These are phyloP conservation scores for Antennarius maculatus DNA, from an alignment of 2,797 vertebrate species.

Conservation along the genomic window DNA sequence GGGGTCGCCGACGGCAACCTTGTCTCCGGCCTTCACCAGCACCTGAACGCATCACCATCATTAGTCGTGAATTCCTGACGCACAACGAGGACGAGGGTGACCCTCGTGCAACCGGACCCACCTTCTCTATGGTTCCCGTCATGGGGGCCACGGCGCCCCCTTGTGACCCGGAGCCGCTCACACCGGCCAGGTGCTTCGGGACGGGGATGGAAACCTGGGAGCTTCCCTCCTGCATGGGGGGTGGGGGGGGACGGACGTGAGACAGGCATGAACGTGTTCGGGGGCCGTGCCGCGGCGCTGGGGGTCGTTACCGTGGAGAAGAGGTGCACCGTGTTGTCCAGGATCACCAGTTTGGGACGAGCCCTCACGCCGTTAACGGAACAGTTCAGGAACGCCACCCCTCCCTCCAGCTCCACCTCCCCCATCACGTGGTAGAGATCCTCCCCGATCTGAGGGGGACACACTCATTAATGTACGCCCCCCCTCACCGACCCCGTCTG, in stretches of 20 bases:
- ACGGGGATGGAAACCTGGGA: constrained; percentile 85
- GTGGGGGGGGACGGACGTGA: not conserved
- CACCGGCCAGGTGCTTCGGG: constrained; percentile 87
- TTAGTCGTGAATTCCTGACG: no score
- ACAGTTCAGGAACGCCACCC: constrained; percentile 84
- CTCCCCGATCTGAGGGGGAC: constrained; percentile 79
- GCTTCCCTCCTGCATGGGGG: constrained; percentile 83
- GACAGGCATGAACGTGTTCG: no score
- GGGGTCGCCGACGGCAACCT: constrained; percentile 88
- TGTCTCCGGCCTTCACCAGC: constrained; percentile 93
- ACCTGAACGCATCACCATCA: constrained; percentile 79
- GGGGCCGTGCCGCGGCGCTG: no score
- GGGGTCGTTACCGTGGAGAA: constrained; percentile 86
- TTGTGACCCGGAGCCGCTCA: constrained; percentile 78
- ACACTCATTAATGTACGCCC: not conserved
- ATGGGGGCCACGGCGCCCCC: constrained; percentile 91
- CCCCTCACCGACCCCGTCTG: no score
- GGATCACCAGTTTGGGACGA: constrained; percentile 88
- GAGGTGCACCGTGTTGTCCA: constrained; percentile 89
- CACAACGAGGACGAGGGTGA: no score
- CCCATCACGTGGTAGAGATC: constrained; percentile 85
- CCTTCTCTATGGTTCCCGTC: constrained; percentile 98
- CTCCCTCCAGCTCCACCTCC: constrained; percentile 80
- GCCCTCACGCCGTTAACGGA: constrained; percentile 86
- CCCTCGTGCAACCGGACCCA: constrained; percentile 46